Evolutionary conservation across 2,113 vertebrate genomes (phyloP), one percentile per base, ranked within the genome.

Genomic region (Hepsetus odoe): DNA sequence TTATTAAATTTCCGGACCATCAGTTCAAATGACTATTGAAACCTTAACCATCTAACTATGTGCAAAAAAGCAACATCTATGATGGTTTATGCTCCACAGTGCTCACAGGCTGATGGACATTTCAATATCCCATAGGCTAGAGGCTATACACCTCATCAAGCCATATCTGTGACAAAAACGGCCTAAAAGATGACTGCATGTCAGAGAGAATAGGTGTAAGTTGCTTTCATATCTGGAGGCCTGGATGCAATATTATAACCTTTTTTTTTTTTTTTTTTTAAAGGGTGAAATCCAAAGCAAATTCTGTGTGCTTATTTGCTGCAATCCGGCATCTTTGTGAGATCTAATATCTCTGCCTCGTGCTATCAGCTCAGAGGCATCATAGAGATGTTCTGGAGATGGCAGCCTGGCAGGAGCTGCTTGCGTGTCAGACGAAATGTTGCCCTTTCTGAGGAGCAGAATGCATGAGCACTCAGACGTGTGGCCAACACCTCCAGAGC

Each of bases 351-450:
- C n/a, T 40, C 8, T 20, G 18, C 16, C 22, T 67, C 11, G 1
- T 55, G 46, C 32, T 55, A 56, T 67, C 62, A 14, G 62, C 26
- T 76, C 74, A 28, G 46, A 26, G 20, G 14, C n/a, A 22, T 65
- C 51, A 77, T 83, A 26, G 56, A 77, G 75, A 68, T 62, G 40
- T 82, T 81, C 18, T 35, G 18, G 70, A 18, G 55, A 46, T 76
- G 67, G 68, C 64, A 64, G 80, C 59, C 33, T 59, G 42, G 42
- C 53, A 33, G 53, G 61, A 61, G 67, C 65, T 72, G 58, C 67
- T 73, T 16, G 22, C 11, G 38, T 78, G 62, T 83, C 59, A 70
- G 51, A 71, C 49, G 64, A 49, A 77, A 59, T 81, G 55, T 16
- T 8, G n/a, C 71, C 30, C 26, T 16, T 11, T 74, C 53, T 62